These are phyloP conservation scores for Platerodrilus igneus DNA, from an alignment of 2,888 invertebrate species.

Conservation along the genomic window DNA sequence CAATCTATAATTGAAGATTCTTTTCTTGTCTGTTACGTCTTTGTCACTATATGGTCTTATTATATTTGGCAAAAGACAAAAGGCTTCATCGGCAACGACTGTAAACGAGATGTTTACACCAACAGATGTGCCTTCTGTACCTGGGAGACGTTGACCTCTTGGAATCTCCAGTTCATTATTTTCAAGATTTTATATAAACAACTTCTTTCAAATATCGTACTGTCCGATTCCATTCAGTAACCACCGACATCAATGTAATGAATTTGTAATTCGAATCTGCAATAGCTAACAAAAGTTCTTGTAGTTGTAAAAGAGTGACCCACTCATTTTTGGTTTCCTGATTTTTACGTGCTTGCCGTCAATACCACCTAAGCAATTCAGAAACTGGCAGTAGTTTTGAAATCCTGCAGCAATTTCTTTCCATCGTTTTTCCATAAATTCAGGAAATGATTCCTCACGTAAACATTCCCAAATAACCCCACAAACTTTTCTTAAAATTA, in stretches of 20 bases:
- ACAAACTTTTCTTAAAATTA: constrained; percentile 31
- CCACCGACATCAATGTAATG: no score
- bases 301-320: no score
- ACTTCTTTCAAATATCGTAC: not conserved
- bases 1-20: constrained; percentile 1
- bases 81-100: constrained; percentile 5
- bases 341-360: constrained; percentile 7
- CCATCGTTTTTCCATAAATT: constrained; percentile 25
- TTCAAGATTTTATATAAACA: constrained; percentile 1
- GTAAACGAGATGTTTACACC: not conserved
- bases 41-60: constrained; percentile 1
- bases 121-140: no score
- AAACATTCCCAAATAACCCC: constrained; percentile 29
- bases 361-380: constrained; percentile 17
- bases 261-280: no score
- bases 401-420: constrained; percentile 22
- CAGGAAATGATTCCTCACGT: constrained; percentile 25
- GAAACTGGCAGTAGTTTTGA: constrained; percentile 24
- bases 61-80: not conserved
- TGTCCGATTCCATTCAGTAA: no score
- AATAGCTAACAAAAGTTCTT: no score
- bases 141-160: not conserved
- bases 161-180: not conserved
- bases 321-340: no score
- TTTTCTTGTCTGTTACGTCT: not conserved